These are phyloP conservation scores for Tetropium fuscum DNA, from an alignment of 2,888 invertebrate genomes.

Conservation along the genomic window DNA sequence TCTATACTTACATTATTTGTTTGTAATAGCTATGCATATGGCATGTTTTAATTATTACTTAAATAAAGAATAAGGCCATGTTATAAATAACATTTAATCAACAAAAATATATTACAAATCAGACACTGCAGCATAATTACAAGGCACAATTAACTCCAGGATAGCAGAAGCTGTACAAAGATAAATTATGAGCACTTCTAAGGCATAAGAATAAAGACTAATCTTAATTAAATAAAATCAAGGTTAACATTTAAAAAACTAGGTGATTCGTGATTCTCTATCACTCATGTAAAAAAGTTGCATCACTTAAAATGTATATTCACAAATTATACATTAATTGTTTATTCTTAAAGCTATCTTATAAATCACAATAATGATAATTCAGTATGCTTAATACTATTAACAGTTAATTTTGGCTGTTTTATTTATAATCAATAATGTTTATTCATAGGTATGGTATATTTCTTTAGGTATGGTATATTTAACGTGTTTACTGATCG, in stretches of 20 bases:
- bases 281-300: constrained; percentile 8
- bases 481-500: constrained; percentile 69
- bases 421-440: not conserved
- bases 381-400: not conserved
- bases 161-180: constrained; percentile 19
- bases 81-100: constrained; percentile 19
- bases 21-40: too few species aligned
- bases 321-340: constrained; percentile 3
- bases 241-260: not conserved
- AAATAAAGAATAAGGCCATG: not conserved
- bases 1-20: too few species aligned
- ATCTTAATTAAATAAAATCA: not conserved
- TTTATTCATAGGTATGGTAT: too few species aligned
- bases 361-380: constrained; percentile 19
- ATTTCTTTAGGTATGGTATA: too few species aligned
- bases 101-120: constrained; percentile 22
- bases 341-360: constrained; percentile 24
- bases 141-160: constrained; percentile 21
- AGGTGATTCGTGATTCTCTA: not conserved
- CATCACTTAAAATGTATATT: constrained; percentile 1
- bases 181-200: constrained; percentile 12
- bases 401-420: not conserved
- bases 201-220: constrained; percentile 9
- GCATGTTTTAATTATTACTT: too few species aligned
- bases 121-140: constrained; percentile 6